Evolutionary conservation across 2,797 vertebrate genomes (phyloP), one percentile per base, ranked within the genome.

Genomic region (Steatocranus sp.): DNA sequence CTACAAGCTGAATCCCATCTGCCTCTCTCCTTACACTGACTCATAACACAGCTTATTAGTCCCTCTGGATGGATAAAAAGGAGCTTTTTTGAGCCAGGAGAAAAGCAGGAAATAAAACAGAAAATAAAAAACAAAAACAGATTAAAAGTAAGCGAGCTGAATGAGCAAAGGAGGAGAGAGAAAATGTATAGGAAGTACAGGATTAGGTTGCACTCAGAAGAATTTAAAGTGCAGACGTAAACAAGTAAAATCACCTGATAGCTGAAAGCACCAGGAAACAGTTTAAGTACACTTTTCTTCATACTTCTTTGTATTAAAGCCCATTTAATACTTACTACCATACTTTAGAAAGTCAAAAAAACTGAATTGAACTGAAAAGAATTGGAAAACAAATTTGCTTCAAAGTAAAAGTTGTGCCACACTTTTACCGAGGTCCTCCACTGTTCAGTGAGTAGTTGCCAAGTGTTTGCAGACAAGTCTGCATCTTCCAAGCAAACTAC

Each of bases 1-100:
- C 50, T 78, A 82, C 66, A 8, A 90, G 84, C 78, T 70, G 50
- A 90, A 91, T 89, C 81, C 90, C 86, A 86, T 89, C 85, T 91
- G 83, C 77, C 68, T 86, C 73, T 75, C 81, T 84, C 78, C 85
- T 79, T 88, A 49, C 63, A 81, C 81, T 74, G 88, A 82, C 84
- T 85, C 83, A 87, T 79, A 81, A 87, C 27, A 43, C 86, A 46
- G 76, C 83, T 87, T 86, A 90, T 91, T 93, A 89, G 82, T 85
- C 88, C 79, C 85, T 81, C 68, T 82, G 66, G 85, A 80, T 36
- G 81, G 75, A 88, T 88, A 78, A 89, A 82, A 63, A 70, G 18
- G 17, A 76, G 36, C 53, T 36, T 80, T 83, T 86, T 66, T 48
- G 80, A 68, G 34, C 30, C 61, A 74, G 32, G 79, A 56, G 36